Evolutionary conservation across 2,797 vertebrate genomes (phyloP), one percentile per base, ranked within the genome.

Genomic region (Hozukius guyotensis): DNA sequence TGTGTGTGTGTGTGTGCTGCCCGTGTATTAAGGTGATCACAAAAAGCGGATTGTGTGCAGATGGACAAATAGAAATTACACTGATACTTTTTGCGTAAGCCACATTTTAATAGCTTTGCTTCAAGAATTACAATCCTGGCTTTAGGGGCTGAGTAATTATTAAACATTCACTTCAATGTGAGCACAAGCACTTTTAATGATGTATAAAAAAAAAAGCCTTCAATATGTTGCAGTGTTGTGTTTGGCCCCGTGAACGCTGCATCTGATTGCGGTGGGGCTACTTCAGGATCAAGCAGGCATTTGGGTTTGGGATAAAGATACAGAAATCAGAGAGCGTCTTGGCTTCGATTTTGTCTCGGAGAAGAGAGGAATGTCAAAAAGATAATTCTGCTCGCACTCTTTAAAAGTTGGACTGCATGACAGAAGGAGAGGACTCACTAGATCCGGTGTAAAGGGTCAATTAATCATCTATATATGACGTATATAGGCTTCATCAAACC

Each of bases 31-130:
- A 84, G 82, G 81, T 90, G 80, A 86, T 88, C 80, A 91, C 90
- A 91, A 89, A 90, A 91, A 90, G 86, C 46, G 18, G 65, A 81
- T 85, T 91, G 89, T 92, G 85, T 79, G 79, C 90, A 88, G 83
- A 90, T 68, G 81, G 81, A 90, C 77, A 89, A 87, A 89, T 68
- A 88, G 70, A 91, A 88, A 89, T 89, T 72, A 80, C 80, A 85
- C 61, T 24, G 61, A 64, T 89, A 78, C 12, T 83, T 89, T 86
- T 59, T 79, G 32, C 66, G 65, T 72, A 59, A 84, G 77, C 6
- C 49, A 27, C 67, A 61, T 82, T 80, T 89, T 46, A 56, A 85
- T 68, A 52, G 34, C n/a, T 31, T 59, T 68, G 8, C 53, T 77
- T 81, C 16, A 57, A 34, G 9, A 73, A 53, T 80, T 78, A 70